Base-by-base conservation (phyloP, 2,113 vertebrate genomes). In the Euleptes europaea region DNA sequence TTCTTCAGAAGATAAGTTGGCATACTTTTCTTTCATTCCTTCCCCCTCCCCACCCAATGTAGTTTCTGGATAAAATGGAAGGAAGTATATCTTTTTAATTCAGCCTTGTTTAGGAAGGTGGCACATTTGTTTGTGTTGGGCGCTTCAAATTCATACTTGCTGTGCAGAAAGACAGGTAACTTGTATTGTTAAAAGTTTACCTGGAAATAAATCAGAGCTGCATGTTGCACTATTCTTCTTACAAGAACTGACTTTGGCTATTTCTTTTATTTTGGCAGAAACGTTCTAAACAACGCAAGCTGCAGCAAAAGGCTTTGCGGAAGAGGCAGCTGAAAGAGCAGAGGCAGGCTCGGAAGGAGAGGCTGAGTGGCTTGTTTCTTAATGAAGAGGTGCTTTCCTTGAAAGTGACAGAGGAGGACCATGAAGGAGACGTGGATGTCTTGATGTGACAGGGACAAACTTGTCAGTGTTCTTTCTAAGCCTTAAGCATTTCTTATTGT, bases 311-410 rank as follows among this genome's bases (percentile, higher is more conserved):
- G 91, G 98, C 98, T n/a, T 95, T 99, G 70, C 96, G 98, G 76
- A 99, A 99, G 95, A 97, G 98, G n/a, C 98, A 99, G 93, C 96
- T 99, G 92, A 99, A 99, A 83, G 98, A 99, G 82, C 98, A 99
- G 92, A 97, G 98, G 71, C 99, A 99, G 94, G 99, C 98, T 26
- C 97, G 98, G 69, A 99, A 99, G 95, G 99, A 99, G 93, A 97
- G 97, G 80, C 97, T 99, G 85, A 99, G 99, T n/a, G 98, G 99
- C 70, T 97, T 99, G 51, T 99, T 99, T 88, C 97, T 99, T 47
- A 99, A 99, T 0, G 98, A 99, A 95, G 98, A 99, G 95, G 98
- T 99, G 84, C 95, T 99, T 57, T 98, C 98, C 54, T 95, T 99
- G 88, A 97, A 97, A 93, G 98, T 99, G 89, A 98, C 98, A 9